Percentiles rank a stretch among this genome's conserved stretches.
Evolutionary conservation across 2,888 invertebrate species (phyloP).

Genomic region (Zaprionus obscuricornis): DNA sequence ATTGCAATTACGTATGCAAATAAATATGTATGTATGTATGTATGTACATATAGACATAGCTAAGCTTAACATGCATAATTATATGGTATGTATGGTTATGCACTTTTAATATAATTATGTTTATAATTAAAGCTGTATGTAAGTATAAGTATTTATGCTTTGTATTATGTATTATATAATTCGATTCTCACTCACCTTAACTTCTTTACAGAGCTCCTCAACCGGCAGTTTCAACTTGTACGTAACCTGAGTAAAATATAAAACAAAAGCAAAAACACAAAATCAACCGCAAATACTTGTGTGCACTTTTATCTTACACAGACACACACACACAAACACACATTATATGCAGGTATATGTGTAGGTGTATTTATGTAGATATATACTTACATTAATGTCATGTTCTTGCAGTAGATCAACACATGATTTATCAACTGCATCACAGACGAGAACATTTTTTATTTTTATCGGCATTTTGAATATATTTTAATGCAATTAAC

Average conservation of each 20-base stretch:
- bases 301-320: neutral
- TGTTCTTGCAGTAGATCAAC: constrained; percentile 90
- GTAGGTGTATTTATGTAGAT: neutral
- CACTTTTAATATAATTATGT: no score
- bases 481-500: constrained; percentile 8
- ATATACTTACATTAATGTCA: constrained; percentile 88
- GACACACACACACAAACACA: neutral
- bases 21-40: no score
- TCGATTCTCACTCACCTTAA: constrained; percentile 91
- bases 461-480: constrained; percentile 86
- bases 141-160: constrained; percentile 23
- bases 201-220: constrained; percentile 91
- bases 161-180: no score
- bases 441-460: constrained; percentile 94
- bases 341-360: neutral
- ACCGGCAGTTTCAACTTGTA: constrained; percentile 91
- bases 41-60: no score
- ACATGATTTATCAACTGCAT: constrained; percentile 95
- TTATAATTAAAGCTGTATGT: no score
- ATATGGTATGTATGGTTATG: no score
- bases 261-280: constrained; percentile 16
- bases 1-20: neutral
- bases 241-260: constrained; percentile 79
- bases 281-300: neutral
- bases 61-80: no score